Evolutionary conservation across 2,888 invertebrate genomes (phyloP), one percentile per base, ranked within the genome.

Genomic region (Pegoplata infirma): DNA sequence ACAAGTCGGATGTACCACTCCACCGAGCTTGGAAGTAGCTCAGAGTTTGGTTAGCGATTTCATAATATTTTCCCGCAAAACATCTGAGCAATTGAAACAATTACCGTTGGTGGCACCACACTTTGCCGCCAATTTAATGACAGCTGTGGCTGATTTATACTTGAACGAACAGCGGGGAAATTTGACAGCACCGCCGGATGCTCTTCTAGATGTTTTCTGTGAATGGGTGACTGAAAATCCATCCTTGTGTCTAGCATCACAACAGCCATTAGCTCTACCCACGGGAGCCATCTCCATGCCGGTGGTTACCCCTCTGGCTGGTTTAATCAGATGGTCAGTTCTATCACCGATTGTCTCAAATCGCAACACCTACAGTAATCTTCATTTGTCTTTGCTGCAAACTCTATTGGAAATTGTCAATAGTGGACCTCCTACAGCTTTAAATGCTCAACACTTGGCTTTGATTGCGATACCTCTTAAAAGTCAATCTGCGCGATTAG

Each of bases 111-210:
- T 94, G 0, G 95, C 95, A 0, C 94, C 96, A 1, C 87, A 96
- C 85, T 97, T 97, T 90, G 94, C 96, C 1, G 95, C 97, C 0
- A 96, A 96, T 90, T 94, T 97, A 85, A 92, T 97, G 84, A 95
- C 97, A 0, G 94, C 96, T 0, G 93, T 96, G 8, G 94, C 96
- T 0, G 95, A 96, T 86, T 91, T 96, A 67, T 96, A 95, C 84
- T 90, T 92, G 86, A 89, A 87, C 76, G 90, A 90, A n/a, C 84
- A 86, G 10, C 83, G 86, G 10, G 84, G 85, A 0, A 80, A 84
- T 72, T 89, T 91, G 79, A 90, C 91, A 80, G 93, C 94, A 1
- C 94, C 94, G 3, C 94, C 94, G 0, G 91, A 91, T 80, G 92
- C 92, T 81, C 89, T 95, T 10, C 84, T 95, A 40, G 93, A 94